Base-by-base conservation (phyloP, 2,797 vertebrate species). In the Tokudaia muenninki region DNA sequence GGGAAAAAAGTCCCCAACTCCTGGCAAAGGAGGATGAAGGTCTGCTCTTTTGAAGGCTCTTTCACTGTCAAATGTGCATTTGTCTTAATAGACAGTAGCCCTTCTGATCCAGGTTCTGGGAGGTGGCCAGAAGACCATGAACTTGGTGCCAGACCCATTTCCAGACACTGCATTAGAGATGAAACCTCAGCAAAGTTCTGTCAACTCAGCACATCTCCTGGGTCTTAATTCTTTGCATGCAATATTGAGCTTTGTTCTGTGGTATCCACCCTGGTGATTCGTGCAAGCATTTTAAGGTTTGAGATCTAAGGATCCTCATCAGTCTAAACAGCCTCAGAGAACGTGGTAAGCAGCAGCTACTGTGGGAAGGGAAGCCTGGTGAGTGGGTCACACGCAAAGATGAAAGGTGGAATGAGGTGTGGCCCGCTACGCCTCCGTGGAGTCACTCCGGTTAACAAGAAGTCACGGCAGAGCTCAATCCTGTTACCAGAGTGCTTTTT, bases 71-170 rank as follows among this genome's bases (percentile, higher is more conserved):
- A 34, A 41, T 72, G 44, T n/a, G 34, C 83, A 91, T 96, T 96
- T 89, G 79, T 97, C 77, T 96, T 93, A 74, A 92, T 67, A 95
- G 93, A 83, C 31, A 65, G 86, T 77, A 37, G 80, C 65, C 77
- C 57, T 87, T 93, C 82, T 78, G 52, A 94, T 80, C n/a, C 47
- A 78, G 21, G 94, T 67, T 83, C 81, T 91, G 57, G 41, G 86
- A 16, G 90, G 63, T 55, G 8, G 91, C n/a, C 70, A 75, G 57
- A 74, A 9, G 41, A 89, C 84, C 65, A 17, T 57, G 78, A 89
- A 47, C 81, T 72, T 74, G 86, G 74, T 91, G 86, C 63, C 81
- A 89, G 61, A 34, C n/a, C 47, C 84, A 26, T 50, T 55, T 94
- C 41, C 78, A 80, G 65, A 90, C 9, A 74, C 12, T 11, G 1